Base-by-base conservation (phyloP, 2,113 vertebrate species). In the Syrrhaptes paradoxus region DNA sequence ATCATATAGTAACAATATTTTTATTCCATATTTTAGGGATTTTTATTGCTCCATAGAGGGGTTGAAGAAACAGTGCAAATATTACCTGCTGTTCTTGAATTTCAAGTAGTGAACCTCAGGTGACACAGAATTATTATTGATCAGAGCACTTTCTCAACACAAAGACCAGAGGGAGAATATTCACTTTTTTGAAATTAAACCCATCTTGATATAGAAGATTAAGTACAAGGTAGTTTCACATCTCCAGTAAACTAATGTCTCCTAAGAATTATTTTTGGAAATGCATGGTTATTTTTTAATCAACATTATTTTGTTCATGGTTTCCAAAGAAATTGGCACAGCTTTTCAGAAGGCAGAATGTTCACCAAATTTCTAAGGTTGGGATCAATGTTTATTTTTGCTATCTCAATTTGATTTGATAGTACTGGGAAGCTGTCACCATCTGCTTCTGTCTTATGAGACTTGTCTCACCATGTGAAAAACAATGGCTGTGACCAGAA, bases 361-460 rank as follows among this genome's bases (percentile, higher is more conserved):
- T 43, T 96, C 90, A 95, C 86, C 84, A 72, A 72, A 32, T 93
- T 87, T 89, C 48, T 76, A 48, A 97, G 66, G 80, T 85, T 80
- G 49, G 52, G 85, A 95, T 57, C 22, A 73, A 26, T 59, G 36
- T 81, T 92, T 95, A 84, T 93, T 95, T 96, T 95, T 96, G 48
- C 72, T 91, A 25, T 95, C 89, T 96, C 89, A 89, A 65, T 94
- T 95, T 91, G 71, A 95, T 91, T 95, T 94, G 67, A 75, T 94
- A 90, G 66, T 70, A 67, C 26, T 79, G 66, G 31, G 76, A 83
- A 93, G 58, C 54, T 91, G 66, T 84, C 89, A 88, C 88, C 91
- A 95, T 95, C 94, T 96, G 85, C 83, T 96, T 95, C 86, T 66
- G 81, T 88, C 81, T 96, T 94, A 76, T 19, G 57, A 83, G 75